These are phyloP conservation scores for Drosophila ercepeae DNA, from an alignment of 1,140 invertebrate species.

Conservation along the genomic window DNA sequence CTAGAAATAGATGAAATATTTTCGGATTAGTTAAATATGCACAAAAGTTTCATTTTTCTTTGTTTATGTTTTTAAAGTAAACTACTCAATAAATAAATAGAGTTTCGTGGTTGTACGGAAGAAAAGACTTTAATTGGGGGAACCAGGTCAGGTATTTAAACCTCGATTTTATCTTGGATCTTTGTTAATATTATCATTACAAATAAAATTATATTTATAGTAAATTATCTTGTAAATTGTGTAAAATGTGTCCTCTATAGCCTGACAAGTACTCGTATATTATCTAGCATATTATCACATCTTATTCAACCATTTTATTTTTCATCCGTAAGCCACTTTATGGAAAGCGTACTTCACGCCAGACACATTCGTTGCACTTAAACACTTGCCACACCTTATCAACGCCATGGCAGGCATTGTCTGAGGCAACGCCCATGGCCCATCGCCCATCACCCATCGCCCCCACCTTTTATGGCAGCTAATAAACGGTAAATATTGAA, in stretches of 20 bases:
- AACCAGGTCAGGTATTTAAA: too few relatives aligned
- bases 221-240: too few relatives aligned
- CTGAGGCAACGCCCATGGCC: conserved; percentile 7
- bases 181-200: too few relatives aligned
- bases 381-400: conserved; percentile 40
- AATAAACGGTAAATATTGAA: conserved; percentile 77
- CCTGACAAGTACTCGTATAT: too few relatives aligned
- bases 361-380: conserved; percentile 29
- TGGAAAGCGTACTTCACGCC: conserved; percentile 26
- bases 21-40: conserved; percentile 31
- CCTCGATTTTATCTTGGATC: too few relatives aligned
- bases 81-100: conserved; percentile 1
- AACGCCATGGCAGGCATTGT: conserved; percentile 16
- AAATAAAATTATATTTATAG: too few relatives aligned
- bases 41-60: conserved; percentile 20
- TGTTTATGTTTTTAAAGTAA: conserved; percentile 8
- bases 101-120: neutral
- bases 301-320: neutral
- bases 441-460: too few relatives aligned
- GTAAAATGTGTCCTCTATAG: neutral
- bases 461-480: conserved; percentile 47
- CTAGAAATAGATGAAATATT: conserved; percentile 45
- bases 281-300: neutral
- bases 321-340: conserved; percentile 9
- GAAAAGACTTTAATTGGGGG: neutral